Conservation (phyloP, 2,888 invertebrate species). For the Tachina fera region DNA sequence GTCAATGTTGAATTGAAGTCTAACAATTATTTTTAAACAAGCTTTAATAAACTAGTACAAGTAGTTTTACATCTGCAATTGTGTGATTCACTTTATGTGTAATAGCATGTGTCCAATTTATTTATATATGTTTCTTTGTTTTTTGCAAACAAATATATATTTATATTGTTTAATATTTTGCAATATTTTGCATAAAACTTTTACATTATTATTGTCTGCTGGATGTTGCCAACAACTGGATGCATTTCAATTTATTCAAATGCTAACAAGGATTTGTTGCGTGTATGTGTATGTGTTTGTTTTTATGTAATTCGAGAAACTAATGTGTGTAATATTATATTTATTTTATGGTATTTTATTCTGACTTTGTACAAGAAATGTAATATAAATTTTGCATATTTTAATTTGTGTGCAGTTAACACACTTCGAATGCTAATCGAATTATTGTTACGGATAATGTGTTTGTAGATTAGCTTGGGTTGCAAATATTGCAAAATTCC, state of each 20-base stretch:
- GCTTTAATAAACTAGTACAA: background rate
- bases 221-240: slow-evolving; percentile 37
- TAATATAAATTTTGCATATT: slow-evolving; percentile 45
- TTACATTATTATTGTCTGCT: slow-evolving; percentile 30
- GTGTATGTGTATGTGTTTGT: background rate
- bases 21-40: background rate
- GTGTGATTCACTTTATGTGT: background rate
- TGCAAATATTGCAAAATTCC: too few relatives aligned
- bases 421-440: slow-evolving; percentile 1
- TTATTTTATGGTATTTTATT: slow-evolving; percentile 25
- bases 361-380: slow-evolving; percentile 11
- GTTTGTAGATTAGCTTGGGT: too few relatives aligned
- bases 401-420: slow-evolving; percentile 40
- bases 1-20: background rate
- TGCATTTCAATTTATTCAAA: slow-evolving; percentile 59
- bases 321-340: slow-evolving; percentile 14
- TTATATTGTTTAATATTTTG: slow-evolving; percentile 62
- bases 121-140: slow-evolving; percentile 22
- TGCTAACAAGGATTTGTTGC: slow-evolving; percentile 12
- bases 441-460: background rate
- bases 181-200: slow-evolving; percentile 66
- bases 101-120: slow-evolving; percentile 29
- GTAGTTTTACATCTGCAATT: slow-evolving; percentile 4
- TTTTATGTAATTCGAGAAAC: background rate
- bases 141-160: slow-evolving; percentile 26